Evolutionary conservation across 2,113 vertebrate species (phyloP).

Genomic region (Lepidothrix coronata): DNA sequence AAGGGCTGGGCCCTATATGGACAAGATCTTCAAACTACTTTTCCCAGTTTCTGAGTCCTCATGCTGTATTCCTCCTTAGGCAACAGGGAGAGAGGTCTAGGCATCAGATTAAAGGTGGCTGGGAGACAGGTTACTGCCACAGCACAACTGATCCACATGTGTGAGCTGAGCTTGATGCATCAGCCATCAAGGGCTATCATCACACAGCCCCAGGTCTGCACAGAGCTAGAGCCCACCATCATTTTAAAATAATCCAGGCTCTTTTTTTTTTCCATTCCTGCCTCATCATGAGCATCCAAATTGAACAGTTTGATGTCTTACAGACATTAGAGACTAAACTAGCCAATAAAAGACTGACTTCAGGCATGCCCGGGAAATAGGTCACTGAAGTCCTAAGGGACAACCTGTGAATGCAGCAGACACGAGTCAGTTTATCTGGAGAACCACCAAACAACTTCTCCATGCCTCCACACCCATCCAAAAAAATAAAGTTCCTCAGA

Average conservation of each 20-base stretch:
- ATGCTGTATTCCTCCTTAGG: background rate
- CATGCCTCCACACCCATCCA: accelerated
- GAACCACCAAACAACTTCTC: background rate
- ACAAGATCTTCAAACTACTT: background rate
- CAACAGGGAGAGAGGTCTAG: background rate
- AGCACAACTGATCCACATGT: background rate
- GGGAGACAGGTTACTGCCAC: accelerated
- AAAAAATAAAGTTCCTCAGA: background rate
- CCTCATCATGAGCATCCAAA: background rate
- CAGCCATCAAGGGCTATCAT: background rate
- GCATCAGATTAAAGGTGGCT: background rate
- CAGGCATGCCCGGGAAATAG: background rate
- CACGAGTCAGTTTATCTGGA: background rate
- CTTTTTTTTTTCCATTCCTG: background rate
- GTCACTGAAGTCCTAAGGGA: background rate
- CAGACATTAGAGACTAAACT: background rate
- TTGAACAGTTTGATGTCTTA: background rate
- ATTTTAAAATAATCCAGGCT: background rate
- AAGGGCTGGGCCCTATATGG: background rate
- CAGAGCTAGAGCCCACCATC: background rate
- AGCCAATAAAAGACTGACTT: background rate
- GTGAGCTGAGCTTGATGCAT: background rate
- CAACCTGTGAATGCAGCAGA: background rate
- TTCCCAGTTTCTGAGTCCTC: background rate
- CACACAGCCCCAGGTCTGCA: background rate